These are phyloP conservation scores for Cyprinodon diabolis DNA, from an alignment of 2,797 vertebrate genomes.

Conservation along the genomic window DNA sequence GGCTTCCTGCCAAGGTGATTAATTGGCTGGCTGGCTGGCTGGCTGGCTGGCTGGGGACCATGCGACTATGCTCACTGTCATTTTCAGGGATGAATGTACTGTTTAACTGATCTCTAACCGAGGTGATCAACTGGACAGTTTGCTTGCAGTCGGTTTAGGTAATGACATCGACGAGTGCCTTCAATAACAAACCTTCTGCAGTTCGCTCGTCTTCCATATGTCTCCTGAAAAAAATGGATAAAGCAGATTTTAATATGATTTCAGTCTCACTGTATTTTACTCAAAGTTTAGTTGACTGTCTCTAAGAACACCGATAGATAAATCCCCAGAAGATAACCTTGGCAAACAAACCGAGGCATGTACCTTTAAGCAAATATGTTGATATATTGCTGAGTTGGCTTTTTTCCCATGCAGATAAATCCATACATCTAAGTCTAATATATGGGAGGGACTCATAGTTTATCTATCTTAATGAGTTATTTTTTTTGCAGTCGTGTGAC, in stretches of 20 bases:
- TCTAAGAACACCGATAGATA: background rate
- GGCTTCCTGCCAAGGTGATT: constrained; percentile 66
- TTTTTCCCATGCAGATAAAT: background rate
- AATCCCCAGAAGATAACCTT: background rate
- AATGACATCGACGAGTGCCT: background rate
- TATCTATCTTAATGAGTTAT: background rate
- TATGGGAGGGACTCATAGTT: background rate
- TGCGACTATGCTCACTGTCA: constrained; percentile 38
- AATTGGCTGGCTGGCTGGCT: constrained; percentile 56
- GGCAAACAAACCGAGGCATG: background rate
- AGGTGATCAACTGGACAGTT: constrained; percentile 41
- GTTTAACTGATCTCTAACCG: constrained; percentile 34
- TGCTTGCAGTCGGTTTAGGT: constrained; percentile 18
- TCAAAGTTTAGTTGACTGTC: no score
- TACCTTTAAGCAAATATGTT: background rate
- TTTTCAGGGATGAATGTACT: constrained; percentile 33
- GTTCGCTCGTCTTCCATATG: background rate
- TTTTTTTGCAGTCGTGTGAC: background rate
- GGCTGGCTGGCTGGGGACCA: constrained; percentile 45
- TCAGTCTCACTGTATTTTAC: background rate
- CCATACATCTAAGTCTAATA: background rate
- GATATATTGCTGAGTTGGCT: background rate
- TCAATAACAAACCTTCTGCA: background rate
- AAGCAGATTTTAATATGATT: background rate
- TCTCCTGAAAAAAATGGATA: constrained; percentile 10